These are phyloP conservation scores for Chaetura pelagica DNA, from an alignment of 2,113 vertebrate genomes.

Conservation along the genomic window DNA sequence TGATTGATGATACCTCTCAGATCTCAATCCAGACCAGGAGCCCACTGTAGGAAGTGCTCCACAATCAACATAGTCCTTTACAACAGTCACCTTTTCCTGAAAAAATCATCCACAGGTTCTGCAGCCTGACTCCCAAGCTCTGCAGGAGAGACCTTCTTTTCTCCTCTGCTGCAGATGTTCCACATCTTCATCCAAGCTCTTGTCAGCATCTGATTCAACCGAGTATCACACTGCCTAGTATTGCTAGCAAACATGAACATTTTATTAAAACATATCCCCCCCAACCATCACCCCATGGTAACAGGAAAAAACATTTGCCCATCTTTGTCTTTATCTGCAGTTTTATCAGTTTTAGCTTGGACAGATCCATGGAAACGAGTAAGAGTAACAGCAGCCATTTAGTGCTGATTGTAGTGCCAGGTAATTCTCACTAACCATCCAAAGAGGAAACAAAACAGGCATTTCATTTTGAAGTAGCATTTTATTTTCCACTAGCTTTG, in stretches of 20 bases:
- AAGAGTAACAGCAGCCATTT: not conserved
- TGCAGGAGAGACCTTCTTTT: not conserved
- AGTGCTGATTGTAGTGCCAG: not conserved
- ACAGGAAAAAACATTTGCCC: constrained; percentile 46
- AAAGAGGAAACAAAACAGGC: constrained; percentile 22
- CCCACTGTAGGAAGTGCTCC: not conserved
- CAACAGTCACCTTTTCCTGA: not conserved
- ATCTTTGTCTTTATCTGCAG: not conserved
- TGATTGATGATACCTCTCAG: not conserved
- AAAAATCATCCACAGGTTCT: not conserved
- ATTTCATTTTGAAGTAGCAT: constrained; percentile 31
- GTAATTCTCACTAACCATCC: not conserved
- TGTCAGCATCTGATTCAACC: constrained; percentile 4
- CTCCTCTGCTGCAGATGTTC: not conserved
- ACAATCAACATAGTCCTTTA: not conserved
- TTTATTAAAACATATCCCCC: not conserved
- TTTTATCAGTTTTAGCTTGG: constrained; percentile 32
- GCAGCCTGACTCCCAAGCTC: not conserved
- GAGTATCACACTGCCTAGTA: not conserved
- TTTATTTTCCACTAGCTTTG: constrained; percentile 68
- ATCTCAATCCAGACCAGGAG: not conserved
- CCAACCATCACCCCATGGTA: not conserved
- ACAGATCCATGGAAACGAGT: not conserved
- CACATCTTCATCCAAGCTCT: not conserved
- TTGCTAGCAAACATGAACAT: constrained; percentile 30